A percentile compares a stretch with the other conserved stretches of the same genome.
Conservation (phyloP, 2,888 invertebrate species). For the Agrotis puta region DNA sequence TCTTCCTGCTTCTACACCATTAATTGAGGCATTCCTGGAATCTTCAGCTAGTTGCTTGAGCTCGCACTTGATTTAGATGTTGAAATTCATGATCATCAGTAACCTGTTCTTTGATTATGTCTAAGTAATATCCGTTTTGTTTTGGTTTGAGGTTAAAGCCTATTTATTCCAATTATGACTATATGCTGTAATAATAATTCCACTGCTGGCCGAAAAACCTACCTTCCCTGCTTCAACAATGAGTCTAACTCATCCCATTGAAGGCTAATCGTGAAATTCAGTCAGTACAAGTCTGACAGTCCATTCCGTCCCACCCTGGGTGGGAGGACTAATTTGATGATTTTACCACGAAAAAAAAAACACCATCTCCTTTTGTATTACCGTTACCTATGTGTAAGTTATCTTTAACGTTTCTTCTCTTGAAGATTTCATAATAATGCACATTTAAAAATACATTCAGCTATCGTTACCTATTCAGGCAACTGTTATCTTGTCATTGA, state of each 20-base stretch:
- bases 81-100: not conserved
- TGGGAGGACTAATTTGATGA: no score
- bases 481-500: constrained; percentile 24
- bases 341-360: no score
- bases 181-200: no score
- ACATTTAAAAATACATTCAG: constrained; percentile 11
- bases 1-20: constrained; percentile 55
- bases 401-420: not conserved
- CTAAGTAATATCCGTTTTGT: not conserved
- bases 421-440: not conserved
- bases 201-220: no score
- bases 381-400: no score
- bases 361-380: no score
- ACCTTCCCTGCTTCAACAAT: no score
- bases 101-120: not conserved
- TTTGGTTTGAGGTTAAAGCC: not conserved
- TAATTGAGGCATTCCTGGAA: constrained; percentile 56
- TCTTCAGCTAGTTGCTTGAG: constrained; percentile 12
- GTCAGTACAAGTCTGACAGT: no score
- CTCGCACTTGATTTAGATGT: not conserved
- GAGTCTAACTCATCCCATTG: no score
- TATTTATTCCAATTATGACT: no score
- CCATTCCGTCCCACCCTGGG: no score
- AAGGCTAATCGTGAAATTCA: no score
- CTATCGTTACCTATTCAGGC: constrained; percentile 24